Conservation (phyloP, 1,140 invertebrate genomes). For the Bombus soroeensis region DNA sequence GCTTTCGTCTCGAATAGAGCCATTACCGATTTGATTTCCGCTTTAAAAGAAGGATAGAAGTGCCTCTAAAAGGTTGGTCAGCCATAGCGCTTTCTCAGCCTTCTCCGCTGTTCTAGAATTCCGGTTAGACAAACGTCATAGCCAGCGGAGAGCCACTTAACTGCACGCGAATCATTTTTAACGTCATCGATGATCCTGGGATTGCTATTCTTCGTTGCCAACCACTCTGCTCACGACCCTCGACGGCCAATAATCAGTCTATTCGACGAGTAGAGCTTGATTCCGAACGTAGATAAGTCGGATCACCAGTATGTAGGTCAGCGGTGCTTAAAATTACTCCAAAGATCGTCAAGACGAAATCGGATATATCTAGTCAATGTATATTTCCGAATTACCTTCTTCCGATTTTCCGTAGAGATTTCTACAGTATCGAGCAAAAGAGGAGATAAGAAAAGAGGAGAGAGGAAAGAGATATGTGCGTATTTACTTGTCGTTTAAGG, state of each 20-base stretch:
- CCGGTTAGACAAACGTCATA: constrained; percentile 27
- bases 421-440: too few species aligned
- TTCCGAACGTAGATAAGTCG: background rate
- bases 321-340: constrained; percentile 1
- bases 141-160: constrained; percentile 10
- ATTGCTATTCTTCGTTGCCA: background rate
- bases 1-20: constrained; percentile 46
- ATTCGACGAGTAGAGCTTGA: background rate
- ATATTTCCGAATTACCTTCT: background rate
- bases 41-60: constrained; percentile 58
- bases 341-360: background rate
- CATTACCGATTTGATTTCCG: constrained; percentile 71
- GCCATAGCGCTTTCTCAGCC: constrained; percentile 59
- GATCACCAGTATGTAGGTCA: background rate
- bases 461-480: background rate
- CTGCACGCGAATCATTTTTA: constrained; percentile 40
- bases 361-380: background rate
- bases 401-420: background rate
- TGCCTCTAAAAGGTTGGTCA: constrained; percentile 64
- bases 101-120: background rate
- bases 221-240: background rate
- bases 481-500: background rate
- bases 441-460: too few species aligned
- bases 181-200: background rate
- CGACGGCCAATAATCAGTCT: background rate